Conservation (phyloP, 2,888 invertebrate genomes). For the Apoda limacodes region DNA sequence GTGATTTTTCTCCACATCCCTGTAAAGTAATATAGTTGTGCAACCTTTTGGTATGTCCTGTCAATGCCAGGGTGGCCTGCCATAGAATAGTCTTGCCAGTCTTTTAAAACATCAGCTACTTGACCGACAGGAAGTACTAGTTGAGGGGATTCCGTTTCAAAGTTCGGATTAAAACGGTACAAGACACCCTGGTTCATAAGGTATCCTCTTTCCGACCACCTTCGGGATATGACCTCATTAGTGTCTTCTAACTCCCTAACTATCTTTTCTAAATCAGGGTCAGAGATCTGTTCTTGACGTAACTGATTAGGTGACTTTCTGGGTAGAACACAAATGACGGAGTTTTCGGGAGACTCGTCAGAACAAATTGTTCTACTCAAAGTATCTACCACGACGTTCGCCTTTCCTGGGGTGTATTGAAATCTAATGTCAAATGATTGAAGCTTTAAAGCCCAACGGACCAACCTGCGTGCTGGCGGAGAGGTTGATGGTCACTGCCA, state of each 20-base stretch:
- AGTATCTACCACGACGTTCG: conserved; percentile 36
- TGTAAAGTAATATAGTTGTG: conserved; percentile 8
- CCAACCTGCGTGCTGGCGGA: conserved; percentile 41
- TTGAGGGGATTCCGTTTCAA: conserved; percentile 16
- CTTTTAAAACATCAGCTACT: conserved; percentile 9
- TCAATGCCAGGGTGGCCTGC: conserved; percentile 18
- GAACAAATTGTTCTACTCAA: conserved; percentile 16
- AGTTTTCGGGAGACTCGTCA: background rate
- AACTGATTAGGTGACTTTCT: conserved; percentile 2
- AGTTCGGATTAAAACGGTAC: conserved; percentile 11
- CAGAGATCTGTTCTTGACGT: too few relatives aligned
- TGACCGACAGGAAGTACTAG: conserved; percentile 14
- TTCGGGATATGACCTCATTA: too few relatives aligned
- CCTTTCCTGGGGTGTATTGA: conserved; percentile 29
- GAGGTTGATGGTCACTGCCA: conserved; percentile 41
- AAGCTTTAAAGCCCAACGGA: conserved; percentile 38
- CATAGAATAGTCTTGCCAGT: conserved; percentile 16
- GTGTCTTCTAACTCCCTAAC: conserved; percentile 3
- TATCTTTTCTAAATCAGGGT: conserved; percentile 5
- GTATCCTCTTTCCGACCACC: too few relatives aligned
- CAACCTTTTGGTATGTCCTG: conserved; percentile 10
- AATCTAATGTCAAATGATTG: conserved; percentile 32
- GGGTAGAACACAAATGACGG: conserved; percentile 3
- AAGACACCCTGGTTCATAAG: too few relatives aligned
- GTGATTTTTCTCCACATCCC: conserved; percentile 6